A percentile compares a stretch with the other conserved stretches of the same genome.
These are phyloP conservation scores for Diaphora mendica DNA, from an alignment of 2,888 invertebrate species.

Conservation along the genomic window DNA sequence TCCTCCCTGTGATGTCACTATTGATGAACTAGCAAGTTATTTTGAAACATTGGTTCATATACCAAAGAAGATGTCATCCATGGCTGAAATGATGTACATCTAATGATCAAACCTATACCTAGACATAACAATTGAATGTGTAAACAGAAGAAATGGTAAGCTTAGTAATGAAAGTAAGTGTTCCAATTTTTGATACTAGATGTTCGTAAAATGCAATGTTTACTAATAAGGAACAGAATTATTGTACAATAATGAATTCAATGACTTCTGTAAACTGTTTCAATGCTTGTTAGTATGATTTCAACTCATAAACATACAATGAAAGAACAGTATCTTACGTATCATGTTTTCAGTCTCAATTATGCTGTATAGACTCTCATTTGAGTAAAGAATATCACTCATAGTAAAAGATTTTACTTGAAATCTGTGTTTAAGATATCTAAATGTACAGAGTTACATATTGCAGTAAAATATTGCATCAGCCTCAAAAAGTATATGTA, in stretches of 20 bases:
- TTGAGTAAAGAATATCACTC: background rate
- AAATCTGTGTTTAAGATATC: background rate
- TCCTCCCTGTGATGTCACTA: slow-evolving; percentile 94
- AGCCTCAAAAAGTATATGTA: background rate
- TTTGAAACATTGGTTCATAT: slow-evolving; percentile 98
- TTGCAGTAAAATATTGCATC: background rate
- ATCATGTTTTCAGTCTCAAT: background rate
- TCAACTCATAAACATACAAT: background rate
- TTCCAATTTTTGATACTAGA: background rate
- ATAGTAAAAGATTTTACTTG: no score
- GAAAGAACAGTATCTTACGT: background rate
- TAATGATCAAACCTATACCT: slow-evolving; percentile 69
- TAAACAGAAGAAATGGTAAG: background rate
- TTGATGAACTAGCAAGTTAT: slow-evolving; percentile 97
- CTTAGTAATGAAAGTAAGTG: background rate
- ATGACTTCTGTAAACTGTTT: background rate
- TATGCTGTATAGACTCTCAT: background rate
- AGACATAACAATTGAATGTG: background rate
- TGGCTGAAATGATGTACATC: slow-evolving; percentile 99
- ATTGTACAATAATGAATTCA: background rate
- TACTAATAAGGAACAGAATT: background rate
- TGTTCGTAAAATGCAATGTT: background rate
- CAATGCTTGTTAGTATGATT: background rate
- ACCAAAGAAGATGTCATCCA: slow-evolving; percentile 98
- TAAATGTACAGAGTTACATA: background rate